Evolutionary conservation across 2,888 invertebrate genomes (phyloP).

Genomic region (Uropetala carovei): DNA sequence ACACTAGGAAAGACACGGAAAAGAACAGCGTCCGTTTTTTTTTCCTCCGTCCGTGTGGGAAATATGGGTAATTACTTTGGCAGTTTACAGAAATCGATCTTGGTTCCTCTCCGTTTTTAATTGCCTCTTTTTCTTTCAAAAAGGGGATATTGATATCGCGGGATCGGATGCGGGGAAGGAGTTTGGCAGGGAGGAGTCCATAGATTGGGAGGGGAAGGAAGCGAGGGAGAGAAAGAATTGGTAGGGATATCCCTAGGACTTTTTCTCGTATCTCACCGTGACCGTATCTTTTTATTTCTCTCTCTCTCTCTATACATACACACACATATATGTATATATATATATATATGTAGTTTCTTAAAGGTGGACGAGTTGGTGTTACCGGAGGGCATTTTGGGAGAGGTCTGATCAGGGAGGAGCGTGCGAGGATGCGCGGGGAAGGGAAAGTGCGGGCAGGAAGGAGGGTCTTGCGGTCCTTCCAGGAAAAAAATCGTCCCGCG

Average conservation of each 20-base stretch:
- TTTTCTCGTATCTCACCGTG: not conserved
- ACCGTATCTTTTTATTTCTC: not conserved
- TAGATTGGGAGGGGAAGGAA: not conserved
- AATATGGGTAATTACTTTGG: conserved; percentile 23
- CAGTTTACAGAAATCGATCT: not conserved
- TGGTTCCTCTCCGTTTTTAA: conserved; percentile 11
- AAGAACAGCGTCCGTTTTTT: not conserved
- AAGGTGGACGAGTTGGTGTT: not conserved
- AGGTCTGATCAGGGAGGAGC: not conserved
- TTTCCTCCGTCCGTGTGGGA: not conserved
- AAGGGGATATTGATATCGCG: not conserved
- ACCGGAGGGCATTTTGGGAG: not conserved
- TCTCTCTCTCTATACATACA: too few relatives aligned
- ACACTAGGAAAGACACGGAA: not conserved
- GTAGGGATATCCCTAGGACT: too few relatives aligned
- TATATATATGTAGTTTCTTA: too few relatives aligned
- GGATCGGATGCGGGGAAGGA: too few relatives aligned
- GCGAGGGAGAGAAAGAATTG: not conserved
- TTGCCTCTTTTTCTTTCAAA: not conserved
- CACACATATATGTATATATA: too few relatives aligned
- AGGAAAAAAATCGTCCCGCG: not conserved
- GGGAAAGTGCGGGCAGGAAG: not conserved
- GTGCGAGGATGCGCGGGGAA: not conserved
- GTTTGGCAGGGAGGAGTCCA: too few relatives aligned
- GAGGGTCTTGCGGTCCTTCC: not conserved